These are phyloP conservation scores for Pangasius mekongensis DNA, from an alignment of 2,797 vertebrate genomes.

Conservation along the genomic window DNA sequence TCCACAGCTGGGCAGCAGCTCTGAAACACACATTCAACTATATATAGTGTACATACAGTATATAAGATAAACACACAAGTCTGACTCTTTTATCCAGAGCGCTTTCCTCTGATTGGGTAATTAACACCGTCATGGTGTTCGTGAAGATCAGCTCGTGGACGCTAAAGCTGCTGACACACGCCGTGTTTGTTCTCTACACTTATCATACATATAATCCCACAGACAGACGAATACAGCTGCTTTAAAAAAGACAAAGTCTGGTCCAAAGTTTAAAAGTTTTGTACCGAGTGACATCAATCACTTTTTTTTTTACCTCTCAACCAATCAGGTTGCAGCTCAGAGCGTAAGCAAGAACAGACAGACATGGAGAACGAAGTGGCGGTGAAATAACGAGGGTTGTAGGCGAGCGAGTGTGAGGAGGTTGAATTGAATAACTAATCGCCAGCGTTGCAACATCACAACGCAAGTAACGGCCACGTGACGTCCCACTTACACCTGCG, in stretches of 20 bases:
- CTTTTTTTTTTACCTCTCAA: background rate
- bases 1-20: conserved; percentile 77
- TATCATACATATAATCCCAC: background rate
- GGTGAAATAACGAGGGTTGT: background rate
- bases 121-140: background rate
- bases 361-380: background rate
- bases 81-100: background rate
- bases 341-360: background rate
- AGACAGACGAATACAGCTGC: background rate
- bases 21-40: conserved; percentile 62
- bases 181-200: background rate
- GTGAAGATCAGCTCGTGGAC: background rate
- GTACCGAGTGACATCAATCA: background rate
- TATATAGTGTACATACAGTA: background rate
- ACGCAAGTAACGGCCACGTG: background rate
- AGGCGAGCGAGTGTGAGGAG: background rate
- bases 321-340: background rate
- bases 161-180: background rate
- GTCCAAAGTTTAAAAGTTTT: background rate
- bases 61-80: background rate
- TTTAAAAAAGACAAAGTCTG: background rate
- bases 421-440: background rate
- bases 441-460: background rate
- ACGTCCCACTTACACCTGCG: background rate
- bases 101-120: background rate